Conservation (phyloP, 2,888 invertebrate species). For the Sympetrum striolatum region DNA sequence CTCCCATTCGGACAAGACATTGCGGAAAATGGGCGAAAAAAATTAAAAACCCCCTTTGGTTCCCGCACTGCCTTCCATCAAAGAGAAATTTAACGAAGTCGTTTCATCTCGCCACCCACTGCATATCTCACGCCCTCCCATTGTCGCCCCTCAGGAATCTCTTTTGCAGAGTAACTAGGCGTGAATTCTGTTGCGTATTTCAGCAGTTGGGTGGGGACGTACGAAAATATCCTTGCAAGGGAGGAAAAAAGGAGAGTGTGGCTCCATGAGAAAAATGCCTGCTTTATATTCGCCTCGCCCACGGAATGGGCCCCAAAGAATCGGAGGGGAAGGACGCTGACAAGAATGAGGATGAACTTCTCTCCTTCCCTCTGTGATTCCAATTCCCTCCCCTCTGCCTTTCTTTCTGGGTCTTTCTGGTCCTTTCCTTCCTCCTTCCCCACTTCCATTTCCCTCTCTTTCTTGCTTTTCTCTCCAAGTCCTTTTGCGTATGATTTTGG, state of each 20-base stretch:
- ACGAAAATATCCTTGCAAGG: not conserved
- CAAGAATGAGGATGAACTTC: conserved; percentile 14
- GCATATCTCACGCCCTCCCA: not conserved
- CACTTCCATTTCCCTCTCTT: too few relatives aligned
- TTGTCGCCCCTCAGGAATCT: not conserved
- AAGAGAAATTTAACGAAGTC: conserved; percentile 3
- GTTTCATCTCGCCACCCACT: conserved; percentile 1
- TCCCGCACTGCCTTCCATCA: not conserved
- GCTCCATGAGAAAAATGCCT: not conserved
- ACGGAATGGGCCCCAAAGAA: not conserved
- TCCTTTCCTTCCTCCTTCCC: not conserved
- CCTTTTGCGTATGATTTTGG: too few relatives aligned
- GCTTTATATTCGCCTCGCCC: conserved; percentile 18
- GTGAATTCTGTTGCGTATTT: conserved; percentile 3
- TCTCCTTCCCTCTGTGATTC: not conserved
- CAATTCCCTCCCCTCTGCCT: not conserved
- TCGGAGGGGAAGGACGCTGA: not conserved
- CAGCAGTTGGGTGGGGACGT: conserved; percentile 1
- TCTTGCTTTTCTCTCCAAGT: too few relatives aligned
- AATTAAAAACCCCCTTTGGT: not conserved
- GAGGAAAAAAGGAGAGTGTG: not conserved
- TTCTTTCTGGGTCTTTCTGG: not conserved
- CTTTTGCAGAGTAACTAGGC: not conserved
- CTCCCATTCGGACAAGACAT: too few relatives aligned
- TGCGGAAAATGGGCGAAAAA: not conserved